These are phyloP conservation scores for Agrochola lychnidis DNA, from an alignment of 2,888 invertebrate genomes.

Conservation along the genomic window DNA sequence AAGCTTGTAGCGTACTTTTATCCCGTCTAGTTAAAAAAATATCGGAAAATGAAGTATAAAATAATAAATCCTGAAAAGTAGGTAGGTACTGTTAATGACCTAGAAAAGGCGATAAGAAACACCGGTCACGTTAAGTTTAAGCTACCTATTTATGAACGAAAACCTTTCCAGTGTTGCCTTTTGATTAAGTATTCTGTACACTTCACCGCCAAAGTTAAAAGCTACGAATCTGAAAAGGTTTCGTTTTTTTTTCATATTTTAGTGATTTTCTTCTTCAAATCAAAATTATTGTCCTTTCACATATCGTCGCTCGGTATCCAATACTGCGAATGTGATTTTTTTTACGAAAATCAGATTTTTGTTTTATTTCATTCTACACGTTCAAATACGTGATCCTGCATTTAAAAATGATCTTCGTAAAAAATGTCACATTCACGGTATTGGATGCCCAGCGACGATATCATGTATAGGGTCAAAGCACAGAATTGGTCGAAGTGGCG, in stretches of 20 bases:
- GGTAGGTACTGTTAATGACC: slow-evolving; percentile 28
- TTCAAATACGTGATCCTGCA: too few species aligned
- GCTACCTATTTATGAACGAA: slow-evolving; percentile 31
- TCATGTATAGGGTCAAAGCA: too few species aligned
- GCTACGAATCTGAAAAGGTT: neutral
- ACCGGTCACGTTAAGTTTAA: slow-evolving; percentile 30
- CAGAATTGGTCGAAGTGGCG: too few species aligned
- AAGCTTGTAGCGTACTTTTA: neutral
- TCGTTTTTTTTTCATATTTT: neutral
- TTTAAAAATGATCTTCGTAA: too few species aligned
- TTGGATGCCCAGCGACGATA: too few species aligned
- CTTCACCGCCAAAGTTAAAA: neutral
- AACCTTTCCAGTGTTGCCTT: slow-evolving; percentile 25
- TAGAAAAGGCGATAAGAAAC: slow-evolving; percentile 37
- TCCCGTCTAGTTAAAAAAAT: neutral
- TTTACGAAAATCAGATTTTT: too few species aligned
- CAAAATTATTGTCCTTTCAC: neutral
- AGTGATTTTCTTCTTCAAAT: neutral
- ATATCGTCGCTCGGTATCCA: too few species aligned
- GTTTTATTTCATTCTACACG: too few species aligned
- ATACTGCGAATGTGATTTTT: too few species aligned
- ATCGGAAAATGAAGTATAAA: slow-evolving; percentile 7
- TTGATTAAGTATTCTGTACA: slow-evolving; percentile 36
- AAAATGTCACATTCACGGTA: too few species aligned
- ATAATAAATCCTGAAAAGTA: too few species aligned